Evolutionary conservation across 2,113 vertebrate species (phyloP).

Genomic region (Callipepla squamata): DNA sequence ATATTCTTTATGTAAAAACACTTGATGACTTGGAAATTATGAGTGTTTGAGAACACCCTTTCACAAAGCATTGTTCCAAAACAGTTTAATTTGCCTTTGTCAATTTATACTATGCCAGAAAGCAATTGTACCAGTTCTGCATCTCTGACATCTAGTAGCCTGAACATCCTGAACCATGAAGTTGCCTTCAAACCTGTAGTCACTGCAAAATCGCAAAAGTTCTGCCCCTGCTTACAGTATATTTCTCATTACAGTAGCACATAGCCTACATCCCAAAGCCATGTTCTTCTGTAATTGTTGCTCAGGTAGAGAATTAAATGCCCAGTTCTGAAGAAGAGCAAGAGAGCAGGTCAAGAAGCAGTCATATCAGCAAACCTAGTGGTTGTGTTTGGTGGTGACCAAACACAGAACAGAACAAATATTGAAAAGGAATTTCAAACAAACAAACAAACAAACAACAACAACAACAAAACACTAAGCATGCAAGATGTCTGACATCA

Average conservation of each 20-base stretch:
- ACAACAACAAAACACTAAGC: neutral
- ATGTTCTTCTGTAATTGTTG: neutral
- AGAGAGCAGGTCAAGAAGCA: neutral
- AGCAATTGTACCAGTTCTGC: neutral
- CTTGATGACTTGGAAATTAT: neutral
- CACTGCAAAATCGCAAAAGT: neutral
- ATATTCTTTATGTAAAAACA: neutral
- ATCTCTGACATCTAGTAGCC: neutral
- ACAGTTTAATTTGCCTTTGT: neutral
- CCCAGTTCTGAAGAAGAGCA: neutral
- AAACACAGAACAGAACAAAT: neutral
- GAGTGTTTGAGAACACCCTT: neutral
- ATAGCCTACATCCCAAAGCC: neutral
- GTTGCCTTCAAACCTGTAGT: neutral
- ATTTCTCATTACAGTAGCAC: neutral
- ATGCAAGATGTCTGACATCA: neutral
- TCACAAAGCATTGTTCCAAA: neutral
- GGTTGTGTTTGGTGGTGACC: neutral
- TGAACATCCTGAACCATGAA: neutral
- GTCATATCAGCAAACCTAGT: neutral
- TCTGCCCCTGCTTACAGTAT: neutral
- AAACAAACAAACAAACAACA: no score
- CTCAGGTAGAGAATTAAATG: neutral
- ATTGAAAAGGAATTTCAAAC: neutral
- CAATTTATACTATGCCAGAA: neutral